phyloP scores from a whole-genome alignment of 2,113 vertebrate genomes.

The Stictonetta naevosa region DNA sequence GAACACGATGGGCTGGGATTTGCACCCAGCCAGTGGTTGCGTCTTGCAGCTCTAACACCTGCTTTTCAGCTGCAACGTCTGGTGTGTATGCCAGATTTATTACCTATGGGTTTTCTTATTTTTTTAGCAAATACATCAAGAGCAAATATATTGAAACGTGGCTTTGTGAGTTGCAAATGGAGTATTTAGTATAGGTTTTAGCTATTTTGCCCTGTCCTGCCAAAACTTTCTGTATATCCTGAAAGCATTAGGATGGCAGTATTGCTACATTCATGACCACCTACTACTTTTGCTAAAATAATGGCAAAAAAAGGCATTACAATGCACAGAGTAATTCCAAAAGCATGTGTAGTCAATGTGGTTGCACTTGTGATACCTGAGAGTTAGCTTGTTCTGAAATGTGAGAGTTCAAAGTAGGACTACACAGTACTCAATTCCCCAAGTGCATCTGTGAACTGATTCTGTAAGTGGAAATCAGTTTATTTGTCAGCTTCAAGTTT shows the following conservation, averaged over 20 bases:
- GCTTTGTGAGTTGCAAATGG: background rate
- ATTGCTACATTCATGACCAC: background rate
- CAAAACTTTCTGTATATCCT: background rate
- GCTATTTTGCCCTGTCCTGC: background rate
- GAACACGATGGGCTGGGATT: background rate
- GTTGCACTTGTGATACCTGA: background rate
- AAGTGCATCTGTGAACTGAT: background rate
- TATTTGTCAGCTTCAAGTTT: slow-evolving; percentile 25
- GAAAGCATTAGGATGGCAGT: background rate
- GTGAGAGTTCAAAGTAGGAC: background rate
- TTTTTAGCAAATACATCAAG: background rate
- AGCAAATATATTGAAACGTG: background rate
- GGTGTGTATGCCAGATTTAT: background rate
- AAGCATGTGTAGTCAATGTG: background rate
- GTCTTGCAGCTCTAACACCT: background rate
- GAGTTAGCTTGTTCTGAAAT: background rate
- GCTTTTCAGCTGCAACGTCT: background rate
- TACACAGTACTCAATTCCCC: background rate
- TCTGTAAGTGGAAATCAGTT: slow-evolving; percentile 3
- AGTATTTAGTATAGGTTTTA: background rate
- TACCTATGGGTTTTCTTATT: background rate
- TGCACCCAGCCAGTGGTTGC: background rate
- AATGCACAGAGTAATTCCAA: background rate
- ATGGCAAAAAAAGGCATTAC: background rate
- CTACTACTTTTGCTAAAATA: background rate